Evolutionary conservation across 1,140 invertebrate genomes (phyloP), one percentile per base, ranked within the genome.

Genomic region (Danaus melanippus): DNA sequence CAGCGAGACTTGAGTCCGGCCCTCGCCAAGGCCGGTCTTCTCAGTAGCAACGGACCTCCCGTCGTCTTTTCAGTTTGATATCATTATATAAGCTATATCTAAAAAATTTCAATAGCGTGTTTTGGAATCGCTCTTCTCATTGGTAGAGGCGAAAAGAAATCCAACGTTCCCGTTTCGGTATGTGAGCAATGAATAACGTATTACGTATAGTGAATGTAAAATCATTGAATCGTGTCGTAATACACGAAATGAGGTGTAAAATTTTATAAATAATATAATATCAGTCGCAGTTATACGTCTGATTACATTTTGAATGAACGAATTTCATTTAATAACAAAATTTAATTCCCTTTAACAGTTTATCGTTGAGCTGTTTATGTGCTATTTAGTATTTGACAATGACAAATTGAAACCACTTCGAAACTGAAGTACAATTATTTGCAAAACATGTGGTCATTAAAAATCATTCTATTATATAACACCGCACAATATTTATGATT

Each of bases 21-120:
- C 66, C 78, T 84, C 78, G 78, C 80, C 56, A 81, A 59, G 53
- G 65, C 80, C 80, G 74, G 78, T 81, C 80, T 81, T 84, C 80
- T 69, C 64, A 74, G 70, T 78, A 79, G 58, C 76, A 84, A 84
- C 80, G 78, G 78, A 84, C 80, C 76, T 74, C 80, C 80, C 73
- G 60, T 56, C 0, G 10, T 4, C 7, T n/a, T 17, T 0, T 12
- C n/a, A 7, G 0, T 9, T 39, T 8, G 9, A 15, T 6, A 10
- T 15, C 17, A 21, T 60, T 74, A 69, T 77, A 74, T 72, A 71
- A 44, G 12, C 32, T 63, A 9, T 12, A 8, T 8, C 1, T 8
- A 12, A 53, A 66, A 68, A 73, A 74, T 48, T 60, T 68, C 42
- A 43, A 64, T 69, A 76, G 12, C 68, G 74, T 51, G 74, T 67